A percentile compares a stretch with the other conserved stretches of the same genome.
Evolutionary conservation across 2,888 invertebrate species (phyloP).

Genomic region (Drosophila picticornis): DNA sequence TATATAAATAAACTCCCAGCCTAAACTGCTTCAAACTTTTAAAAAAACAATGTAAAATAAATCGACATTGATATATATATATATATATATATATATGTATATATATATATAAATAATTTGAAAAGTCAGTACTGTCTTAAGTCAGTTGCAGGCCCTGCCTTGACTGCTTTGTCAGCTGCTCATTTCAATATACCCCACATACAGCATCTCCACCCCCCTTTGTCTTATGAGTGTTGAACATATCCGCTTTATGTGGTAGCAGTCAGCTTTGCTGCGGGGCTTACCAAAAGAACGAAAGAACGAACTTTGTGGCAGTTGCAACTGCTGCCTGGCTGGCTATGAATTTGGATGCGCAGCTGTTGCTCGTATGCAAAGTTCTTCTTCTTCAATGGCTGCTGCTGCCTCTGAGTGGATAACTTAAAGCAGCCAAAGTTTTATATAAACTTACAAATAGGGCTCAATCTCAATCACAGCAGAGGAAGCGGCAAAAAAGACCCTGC

Average conservation of each 20-base stretch:
- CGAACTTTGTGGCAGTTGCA: constrained; percentile 61
- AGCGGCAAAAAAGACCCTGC: neutral
- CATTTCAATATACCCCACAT: neutral
- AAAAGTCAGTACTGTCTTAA: neutral
- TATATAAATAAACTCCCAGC: neutral
- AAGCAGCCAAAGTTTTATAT: constrained; percentile 49
- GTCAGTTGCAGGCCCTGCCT: neutral
- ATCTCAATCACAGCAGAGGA: constrained; percentile 61
- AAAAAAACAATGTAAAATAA: neutral
- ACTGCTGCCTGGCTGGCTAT: constrained; percentile 54
- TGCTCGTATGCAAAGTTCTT: constrained; percentile 65
- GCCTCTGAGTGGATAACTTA: constrained; percentile 65
- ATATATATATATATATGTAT: neutral
- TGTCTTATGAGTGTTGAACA: neutral
- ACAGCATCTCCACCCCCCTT: neutral
- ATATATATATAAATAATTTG: neutral
- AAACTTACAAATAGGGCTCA: constrained; percentile 55
- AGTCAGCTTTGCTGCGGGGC: constrained; percentile 9
- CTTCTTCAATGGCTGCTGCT: constrained; percentile 23
- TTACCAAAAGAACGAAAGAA: constrained; percentile 1
- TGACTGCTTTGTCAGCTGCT: constrained; percentile 10
- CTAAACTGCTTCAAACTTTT: neutral
- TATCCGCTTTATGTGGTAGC: neutral
- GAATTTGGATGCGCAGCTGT: constrained; percentile 66
- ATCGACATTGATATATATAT: neutral